Conservation (phyloP, 1,140 invertebrate species). For the Berghia stephanieae region DNA sequence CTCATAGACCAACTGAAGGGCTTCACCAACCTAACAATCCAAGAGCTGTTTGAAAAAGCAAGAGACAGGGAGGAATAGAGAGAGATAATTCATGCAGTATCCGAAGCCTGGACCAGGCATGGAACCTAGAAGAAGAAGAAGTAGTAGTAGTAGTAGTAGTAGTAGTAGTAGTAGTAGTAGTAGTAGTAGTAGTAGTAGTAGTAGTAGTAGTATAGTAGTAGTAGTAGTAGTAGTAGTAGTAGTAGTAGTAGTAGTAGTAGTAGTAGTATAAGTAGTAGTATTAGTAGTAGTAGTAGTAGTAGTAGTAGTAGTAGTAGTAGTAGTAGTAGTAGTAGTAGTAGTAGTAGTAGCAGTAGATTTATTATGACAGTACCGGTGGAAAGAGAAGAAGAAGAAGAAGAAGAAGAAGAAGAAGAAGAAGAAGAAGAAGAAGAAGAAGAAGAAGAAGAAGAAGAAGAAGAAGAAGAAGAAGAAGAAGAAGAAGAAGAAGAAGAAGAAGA, state of each 20-base stretch:
- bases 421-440: background rate
- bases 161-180: conserved; percentile 18
- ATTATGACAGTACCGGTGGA: background rate
- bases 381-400: background rate
- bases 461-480: background rate
- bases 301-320: background rate
- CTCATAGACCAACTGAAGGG: too few species aligned
- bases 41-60: too few species aligned
- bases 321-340: background rate
- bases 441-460: background rate
- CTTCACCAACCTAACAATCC: too few species aligned
- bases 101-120: too few species aligned
- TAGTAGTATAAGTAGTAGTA: too few species aligned
- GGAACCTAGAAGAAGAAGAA: too few species aligned
- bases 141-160: background rate
- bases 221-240: too few species aligned
- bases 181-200: background rate
- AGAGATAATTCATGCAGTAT: too few species aligned
- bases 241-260: conserved; percentile 11
- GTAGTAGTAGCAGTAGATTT: conserved; percentile 19
- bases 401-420: background rate
- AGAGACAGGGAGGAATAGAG: too few species aligned
- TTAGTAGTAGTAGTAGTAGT: too few species aligned
- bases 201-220: too few species aligned
- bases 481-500: background rate